A percentile compares a stretch with the other conserved stretches of the same genome.
These are phyloP conservation scores for Barypeithes pellucidus DNA, from an alignment of 2,888 invertebrate genomes.

Conservation along the genomic window DNA sequence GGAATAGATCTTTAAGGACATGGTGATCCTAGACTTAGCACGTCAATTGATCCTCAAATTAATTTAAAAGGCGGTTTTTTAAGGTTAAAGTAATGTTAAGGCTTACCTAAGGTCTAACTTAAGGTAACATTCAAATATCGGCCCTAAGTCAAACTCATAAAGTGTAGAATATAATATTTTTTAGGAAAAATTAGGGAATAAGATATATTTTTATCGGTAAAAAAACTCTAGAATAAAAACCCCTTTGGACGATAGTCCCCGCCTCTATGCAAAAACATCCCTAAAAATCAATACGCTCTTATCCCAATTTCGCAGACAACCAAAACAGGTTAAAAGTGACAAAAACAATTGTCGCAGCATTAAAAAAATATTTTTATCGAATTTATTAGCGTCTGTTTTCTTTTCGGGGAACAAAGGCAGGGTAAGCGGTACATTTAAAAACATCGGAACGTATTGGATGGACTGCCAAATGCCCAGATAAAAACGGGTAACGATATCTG, in stretches of 20 bases:
- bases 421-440: conserved; percentile 2
- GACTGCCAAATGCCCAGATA: conserved; percentile 4
- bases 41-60: no score
- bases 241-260: conserved; percentile 4
- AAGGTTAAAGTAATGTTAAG: no score
- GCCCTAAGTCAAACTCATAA: no score
- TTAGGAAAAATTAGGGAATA: no score
- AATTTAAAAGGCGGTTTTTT: no score
- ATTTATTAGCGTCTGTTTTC: conserved; percentile 27
- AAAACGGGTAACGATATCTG: neutral
- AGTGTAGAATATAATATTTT: no score
- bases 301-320: conserved; percentile 37
- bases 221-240: neutral
- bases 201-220: no score
- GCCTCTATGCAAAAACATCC: conserved; percentile 24
- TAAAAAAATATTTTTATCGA: conserved; percentile 18
- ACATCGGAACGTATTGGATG: neutral
- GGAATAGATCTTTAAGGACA: no score
- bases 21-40: no score
- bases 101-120: no score
- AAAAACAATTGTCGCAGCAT: conserved; percentile 25
- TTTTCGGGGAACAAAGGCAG: conserved; percentile 2
- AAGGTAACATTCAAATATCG: no score
- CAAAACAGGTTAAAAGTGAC: conserved; percentile 37
- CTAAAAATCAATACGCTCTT: conserved; percentile 43